Conservation (phyloP, 2,888 invertebrate species). For the Plagodis dolabraria region DNA sequence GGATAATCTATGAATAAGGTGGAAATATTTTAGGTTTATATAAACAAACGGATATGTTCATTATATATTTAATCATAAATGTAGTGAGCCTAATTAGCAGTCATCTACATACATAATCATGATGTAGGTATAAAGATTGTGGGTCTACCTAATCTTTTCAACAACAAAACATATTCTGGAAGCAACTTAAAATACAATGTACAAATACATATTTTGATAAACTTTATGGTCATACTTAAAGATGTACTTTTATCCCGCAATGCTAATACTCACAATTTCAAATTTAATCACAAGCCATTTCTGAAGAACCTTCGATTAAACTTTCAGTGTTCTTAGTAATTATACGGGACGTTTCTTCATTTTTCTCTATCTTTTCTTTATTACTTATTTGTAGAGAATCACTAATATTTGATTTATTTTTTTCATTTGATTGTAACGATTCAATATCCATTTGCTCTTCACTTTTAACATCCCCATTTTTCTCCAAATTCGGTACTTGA, state of each 20-base stretch:
- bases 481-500: constrained; percentile 10
- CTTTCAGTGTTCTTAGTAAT: background rate
- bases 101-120: constrained; percentile 19
- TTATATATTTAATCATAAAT: background rate
- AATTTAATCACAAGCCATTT: constrained; percentile 1
- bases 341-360: background rate
- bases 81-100: constrained; percentile 8
- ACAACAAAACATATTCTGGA: constrained; percentile 17
- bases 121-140: constrained; percentile 11
- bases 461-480: constrained; percentile 12
- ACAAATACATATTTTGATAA: constrained; percentile 8
- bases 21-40: too few species aligned
- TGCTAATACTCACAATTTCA: constrained; percentile 9
- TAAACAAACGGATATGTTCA: too few species aligned
- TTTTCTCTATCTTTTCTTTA: constrained; percentile 2
- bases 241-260: background rate
- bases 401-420: constrained; percentile 4
- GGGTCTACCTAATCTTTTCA: background rate
- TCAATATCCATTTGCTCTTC: constrained; percentile 8
- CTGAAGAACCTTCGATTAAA: constrained; percentile 1
- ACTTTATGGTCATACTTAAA: constrained; percentile 2
- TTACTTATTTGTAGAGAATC: constrained; percentile 2
- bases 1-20: too few species aligned
- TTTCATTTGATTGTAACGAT: constrained; percentile 1
- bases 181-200: constrained; percentile 21